Evolutionary conservation across 2,113 vertebrate species (phyloP).

Genomic region (Glaucidium brasilianum): DNA sequence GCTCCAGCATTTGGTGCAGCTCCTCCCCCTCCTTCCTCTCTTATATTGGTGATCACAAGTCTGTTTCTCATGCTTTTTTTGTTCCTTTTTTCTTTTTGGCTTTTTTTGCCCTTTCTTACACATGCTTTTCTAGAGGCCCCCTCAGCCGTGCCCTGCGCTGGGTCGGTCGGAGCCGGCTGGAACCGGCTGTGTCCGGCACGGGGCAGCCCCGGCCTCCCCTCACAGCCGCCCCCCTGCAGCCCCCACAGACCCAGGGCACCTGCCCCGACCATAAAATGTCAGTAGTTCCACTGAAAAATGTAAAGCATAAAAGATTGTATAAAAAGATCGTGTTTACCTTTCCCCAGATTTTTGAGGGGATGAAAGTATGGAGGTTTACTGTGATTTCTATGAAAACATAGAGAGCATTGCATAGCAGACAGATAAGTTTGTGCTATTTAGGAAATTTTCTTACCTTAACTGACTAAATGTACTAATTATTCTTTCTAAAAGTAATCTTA

Average conservation of each 20-base stretch:
- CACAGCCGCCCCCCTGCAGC: too few relatives aligned
- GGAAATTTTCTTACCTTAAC: not conserved
- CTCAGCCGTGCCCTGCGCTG: not conserved
- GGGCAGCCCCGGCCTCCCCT: not conserved
- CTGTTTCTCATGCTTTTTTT: not conserved
- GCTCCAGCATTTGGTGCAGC: not conserved
- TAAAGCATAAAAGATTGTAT: not conserved
- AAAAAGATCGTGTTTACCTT: not conserved
- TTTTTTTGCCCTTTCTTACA: not conserved
- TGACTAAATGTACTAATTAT: not conserved
- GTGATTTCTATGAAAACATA: not conserved
- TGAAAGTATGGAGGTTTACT: not conserved
- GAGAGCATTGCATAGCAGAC: not conserved
- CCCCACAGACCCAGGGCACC: fast-evolving
- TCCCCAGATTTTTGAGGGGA: fast-evolving
- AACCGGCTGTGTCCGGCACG: fast-evolving
- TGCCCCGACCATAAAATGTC: not conserved
- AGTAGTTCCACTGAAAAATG: not conserved
- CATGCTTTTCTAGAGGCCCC: not conserved
- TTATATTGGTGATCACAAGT: not conserved
- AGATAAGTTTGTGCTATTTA: not conserved
- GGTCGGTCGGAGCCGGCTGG: not conserved
- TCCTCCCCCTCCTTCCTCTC: not conserved
- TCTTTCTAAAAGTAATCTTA: not conserved
- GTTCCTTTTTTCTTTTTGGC: too few relatives aligned